These are phyloP conservation scores for Phania funesta DNA, from an alignment of 2,888 invertebrate species.

Conservation along the genomic window DNA sequence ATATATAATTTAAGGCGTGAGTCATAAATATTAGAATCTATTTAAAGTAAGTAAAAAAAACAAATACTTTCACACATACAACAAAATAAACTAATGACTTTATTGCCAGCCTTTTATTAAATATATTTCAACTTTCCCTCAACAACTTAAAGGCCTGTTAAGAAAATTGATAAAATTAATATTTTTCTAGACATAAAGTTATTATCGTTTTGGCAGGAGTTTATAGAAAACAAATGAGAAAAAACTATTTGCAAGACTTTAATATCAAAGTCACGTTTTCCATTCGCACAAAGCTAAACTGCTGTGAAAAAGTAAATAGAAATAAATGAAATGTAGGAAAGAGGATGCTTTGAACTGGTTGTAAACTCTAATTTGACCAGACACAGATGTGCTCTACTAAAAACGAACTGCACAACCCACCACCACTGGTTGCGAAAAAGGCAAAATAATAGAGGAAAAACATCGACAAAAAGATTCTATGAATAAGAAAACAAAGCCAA, in stretches of 20 bases:
- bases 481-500: conserved; percentile 42
- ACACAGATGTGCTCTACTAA: conserved; percentile 37
- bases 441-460: not conserved
- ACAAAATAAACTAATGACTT: too few relatives aligned
- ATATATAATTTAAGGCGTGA: too few relatives aligned
- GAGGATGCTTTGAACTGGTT: conserved; percentile 18
- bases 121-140: not conserved
- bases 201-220: conserved; percentile 28
- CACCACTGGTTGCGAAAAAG: not conserved
- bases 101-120: not conserved
- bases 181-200: conserved; percentile 37
- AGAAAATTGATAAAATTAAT: conserved; percentile 23
- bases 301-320: conserved; percentile 14
- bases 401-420: not conserved
- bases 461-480: conserved; percentile 8
- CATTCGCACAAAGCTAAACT: conserved; percentile 54
- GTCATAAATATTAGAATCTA: too few relatives aligned
- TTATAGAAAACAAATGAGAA: not conserved
- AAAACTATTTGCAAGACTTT: conserved; percentile 19
- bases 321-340: not conserved
- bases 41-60: too few relatives aligned
- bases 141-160: not conserved
- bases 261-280: conserved; percentile 68
- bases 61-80: too few relatives aligned
- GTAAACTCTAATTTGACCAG: conserved; percentile 33